phyloP scores from a whole-genome alignment of 2,797 vertebrate genomes.

The Channa striata region DNA sequence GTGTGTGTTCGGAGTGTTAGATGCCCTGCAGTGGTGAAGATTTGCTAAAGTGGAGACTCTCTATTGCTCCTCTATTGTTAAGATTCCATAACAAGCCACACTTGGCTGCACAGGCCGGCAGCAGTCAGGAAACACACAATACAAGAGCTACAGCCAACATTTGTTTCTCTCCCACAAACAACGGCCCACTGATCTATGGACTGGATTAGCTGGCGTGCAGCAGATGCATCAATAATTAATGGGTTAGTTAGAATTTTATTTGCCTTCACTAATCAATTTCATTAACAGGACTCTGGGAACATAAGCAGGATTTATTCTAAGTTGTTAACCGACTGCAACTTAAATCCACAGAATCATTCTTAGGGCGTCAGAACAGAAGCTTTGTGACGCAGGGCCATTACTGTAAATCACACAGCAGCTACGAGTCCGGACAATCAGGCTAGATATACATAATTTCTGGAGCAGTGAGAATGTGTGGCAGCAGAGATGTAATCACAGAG shows the following conservation, averaged over 20 bases:
- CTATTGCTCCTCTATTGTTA: constrained; percentile 37
- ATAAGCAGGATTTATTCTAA: constrained; percentile 33
- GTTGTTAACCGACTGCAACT: constrained; percentile 10
- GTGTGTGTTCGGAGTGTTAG: constrained; percentile 14
- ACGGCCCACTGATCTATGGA: constrained; percentile 10
- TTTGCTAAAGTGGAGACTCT: constrained; percentile 48
- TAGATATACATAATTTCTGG: constrained; percentile 26
- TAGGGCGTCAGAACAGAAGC: not conserved
- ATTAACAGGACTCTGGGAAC: constrained; percentile 32
- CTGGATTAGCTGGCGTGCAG: not conserved
- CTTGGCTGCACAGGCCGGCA: constrained; percentile 35
- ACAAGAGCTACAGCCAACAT: not conserved
- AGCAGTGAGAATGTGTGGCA: constrained; percentile 15
- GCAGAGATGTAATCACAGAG: constrained; percentile 59
- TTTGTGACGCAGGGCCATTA: not conserved
- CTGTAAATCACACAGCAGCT: constrained; percentile 50
- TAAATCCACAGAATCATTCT: constrained; percentile 22
- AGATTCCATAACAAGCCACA: constrained; percentile 40
- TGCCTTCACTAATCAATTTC: constrained; percentile 35
- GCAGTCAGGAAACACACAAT: constrained; percentile 33
- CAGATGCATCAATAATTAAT: constrained; percentile 37
- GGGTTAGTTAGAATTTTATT: constrained; percentile 41
- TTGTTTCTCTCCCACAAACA: constrained; percentile 23
- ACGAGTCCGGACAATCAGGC: constrained; percentile 50
- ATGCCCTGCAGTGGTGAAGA: constrained; percentile 42